A percentile compares a stretch with the other conserved stretches of the same genome.
Evolutionary conservation across 2,797 vertebrate genomes (phyloP).

Genomic region (Syngnathus rostellatus): DNA sequence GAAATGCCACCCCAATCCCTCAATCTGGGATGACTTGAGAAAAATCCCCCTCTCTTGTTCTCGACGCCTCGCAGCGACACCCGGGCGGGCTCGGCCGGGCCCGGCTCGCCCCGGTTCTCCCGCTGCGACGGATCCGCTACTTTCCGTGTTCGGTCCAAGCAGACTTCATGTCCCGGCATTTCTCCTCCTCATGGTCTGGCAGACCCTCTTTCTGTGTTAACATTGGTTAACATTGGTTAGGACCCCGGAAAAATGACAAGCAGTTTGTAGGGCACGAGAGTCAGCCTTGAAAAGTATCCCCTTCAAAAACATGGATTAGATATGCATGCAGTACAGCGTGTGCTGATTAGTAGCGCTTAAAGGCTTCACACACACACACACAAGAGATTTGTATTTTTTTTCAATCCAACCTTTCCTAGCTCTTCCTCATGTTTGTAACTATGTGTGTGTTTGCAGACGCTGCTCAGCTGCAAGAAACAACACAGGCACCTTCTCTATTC

Average conservation of each 20-base stretch:
- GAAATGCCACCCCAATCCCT: constrained; percentile 35
- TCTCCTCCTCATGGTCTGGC: neutral
- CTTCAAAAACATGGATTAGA: no score
- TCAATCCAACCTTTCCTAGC: neutral
- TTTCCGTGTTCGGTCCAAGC: neutral
- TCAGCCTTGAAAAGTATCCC: no score
- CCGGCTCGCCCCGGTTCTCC: neutral
- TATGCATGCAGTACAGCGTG: no score
- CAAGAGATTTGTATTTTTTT: neutral
- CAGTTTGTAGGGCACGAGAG: no score
- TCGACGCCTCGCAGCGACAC: constrained; percentile 30
- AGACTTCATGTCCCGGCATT: neutral
- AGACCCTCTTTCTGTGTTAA: neutral
- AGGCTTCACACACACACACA: neutral
- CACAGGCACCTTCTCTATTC: neutral
- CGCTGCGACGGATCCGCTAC: constrained; percentile 23
- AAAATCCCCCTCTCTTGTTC: constrained; percentile 22
- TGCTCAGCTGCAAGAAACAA: neutral
- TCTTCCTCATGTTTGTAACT: neutral
- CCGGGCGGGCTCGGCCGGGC: no score
- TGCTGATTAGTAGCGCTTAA: neutral
- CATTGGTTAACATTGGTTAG: no score
- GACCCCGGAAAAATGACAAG: no score
- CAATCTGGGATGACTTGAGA: constrained; percentile 26
- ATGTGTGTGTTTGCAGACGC: neutral